Percentiles rank a stretch among this genome's conserved stretches.
Conservation (phyloP, 2,113 vertebrate species). For the Brevimyrus niger region DNA sequence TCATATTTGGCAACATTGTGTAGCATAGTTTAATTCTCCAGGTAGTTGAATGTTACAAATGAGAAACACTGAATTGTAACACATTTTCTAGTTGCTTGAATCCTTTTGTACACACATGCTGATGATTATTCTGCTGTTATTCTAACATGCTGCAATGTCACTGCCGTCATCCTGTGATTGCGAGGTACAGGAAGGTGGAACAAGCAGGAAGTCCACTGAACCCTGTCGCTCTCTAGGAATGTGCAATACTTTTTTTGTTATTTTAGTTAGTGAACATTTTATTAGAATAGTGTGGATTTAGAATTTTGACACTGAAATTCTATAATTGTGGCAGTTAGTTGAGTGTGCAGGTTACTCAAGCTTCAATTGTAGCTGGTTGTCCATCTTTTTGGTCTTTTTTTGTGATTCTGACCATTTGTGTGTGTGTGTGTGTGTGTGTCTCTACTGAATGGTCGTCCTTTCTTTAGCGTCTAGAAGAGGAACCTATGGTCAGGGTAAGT, state of each 20-base stretch:
- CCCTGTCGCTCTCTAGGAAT: background rate
- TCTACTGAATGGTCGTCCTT: background rate
- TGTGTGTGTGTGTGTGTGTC: background rate
- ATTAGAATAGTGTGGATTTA: background rate
- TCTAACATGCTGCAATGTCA: background rate
- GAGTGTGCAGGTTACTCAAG: background rate
- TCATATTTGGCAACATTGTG: background rate
- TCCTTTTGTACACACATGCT: background rate
- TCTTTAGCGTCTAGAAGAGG: conserved; percentile 56
- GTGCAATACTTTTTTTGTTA: background rate
- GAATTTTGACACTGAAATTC: background rate
- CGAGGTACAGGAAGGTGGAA: background rate
- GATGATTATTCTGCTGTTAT: background rate
- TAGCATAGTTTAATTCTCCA: background rate
- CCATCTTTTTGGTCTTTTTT: background rate
- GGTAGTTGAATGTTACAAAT: background rate
- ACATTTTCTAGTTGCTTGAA: background rate
- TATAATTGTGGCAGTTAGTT: background rate
- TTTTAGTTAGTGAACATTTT: background rate
- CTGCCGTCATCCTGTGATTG: background rate
- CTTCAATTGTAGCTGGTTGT: background rate
- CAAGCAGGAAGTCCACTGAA: background rate
- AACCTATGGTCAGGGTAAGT: conserved; percentile 69
- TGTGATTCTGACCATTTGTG: background rate
- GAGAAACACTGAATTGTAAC: background rate